Conservation (phyloP, 1,140 invertebrate species). For the Drosophila teissieri region DNA sequence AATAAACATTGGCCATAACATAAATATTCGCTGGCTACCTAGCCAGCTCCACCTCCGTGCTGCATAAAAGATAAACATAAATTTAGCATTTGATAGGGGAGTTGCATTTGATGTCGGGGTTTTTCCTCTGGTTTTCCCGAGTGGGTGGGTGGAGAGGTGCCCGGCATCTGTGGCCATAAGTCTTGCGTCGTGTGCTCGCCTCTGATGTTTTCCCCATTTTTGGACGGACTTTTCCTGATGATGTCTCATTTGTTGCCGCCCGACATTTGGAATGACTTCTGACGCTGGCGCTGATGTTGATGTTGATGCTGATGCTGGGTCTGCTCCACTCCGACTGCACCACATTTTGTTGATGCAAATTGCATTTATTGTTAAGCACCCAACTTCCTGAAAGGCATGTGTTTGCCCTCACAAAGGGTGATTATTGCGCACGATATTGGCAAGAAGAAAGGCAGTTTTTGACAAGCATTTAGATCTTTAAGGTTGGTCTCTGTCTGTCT, state of each 20-base stretch:
- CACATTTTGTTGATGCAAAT: conserved; percentile 66
- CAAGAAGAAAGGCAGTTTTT: not conserved
- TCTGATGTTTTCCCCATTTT: conserved; percentile 41
- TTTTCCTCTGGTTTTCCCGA: conserved; percentile 2
- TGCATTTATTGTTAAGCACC: conserved; percentile 45
- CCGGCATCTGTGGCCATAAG: conserved; percentile 77
- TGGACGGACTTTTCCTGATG: conserved; percentile 54
- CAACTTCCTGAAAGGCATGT: conserved; percentile 46
- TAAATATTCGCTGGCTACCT: conserved; percentile 71
- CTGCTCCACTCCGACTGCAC: conserved; percentile 9
- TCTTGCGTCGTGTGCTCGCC: conserved; percentile 53
- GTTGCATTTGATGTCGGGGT: conserved; percentile 19
- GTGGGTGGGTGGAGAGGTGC: conserved; percentile 37
- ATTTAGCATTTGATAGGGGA: conserved; percentile 58
- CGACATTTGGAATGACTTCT: conserved; percentile 49
- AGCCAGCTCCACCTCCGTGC: conserved; percentile 9
- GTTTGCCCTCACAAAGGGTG: conserved; percentile 11
- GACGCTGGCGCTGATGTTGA: conserved; percentile 20
- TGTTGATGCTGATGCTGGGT: conserved; percentile 1
- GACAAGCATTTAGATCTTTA: conserved; percentile 2
- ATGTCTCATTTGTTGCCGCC: conserved; percentile 73
- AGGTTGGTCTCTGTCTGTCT: not conserved
- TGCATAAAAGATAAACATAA: conserved; percentile 70
- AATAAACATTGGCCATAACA: conserved; percentile 78
- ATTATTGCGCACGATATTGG: not conserved